Percentiles rank a stretch among this genome's conserved stretches.
These are phyloP conservation scores for Ochropleura plecta DNA, from an alignment of 2,888 invertebrate species.

Conservation along the genomic window DNA sequence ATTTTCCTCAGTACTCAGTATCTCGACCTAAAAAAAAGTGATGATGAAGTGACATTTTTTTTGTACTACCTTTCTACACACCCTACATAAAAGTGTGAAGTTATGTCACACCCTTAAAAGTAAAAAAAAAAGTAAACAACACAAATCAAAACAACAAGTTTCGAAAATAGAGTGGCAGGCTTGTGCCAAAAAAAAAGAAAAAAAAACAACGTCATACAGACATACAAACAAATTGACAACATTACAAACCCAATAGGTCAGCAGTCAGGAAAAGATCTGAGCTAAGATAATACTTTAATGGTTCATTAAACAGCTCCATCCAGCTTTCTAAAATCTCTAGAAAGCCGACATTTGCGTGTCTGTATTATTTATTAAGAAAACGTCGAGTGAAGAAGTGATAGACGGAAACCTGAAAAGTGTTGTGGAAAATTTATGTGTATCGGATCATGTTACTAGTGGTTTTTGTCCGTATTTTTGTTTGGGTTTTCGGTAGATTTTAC, in stretches of 20 bases:
- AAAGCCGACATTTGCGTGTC: conserved; percentile 55
- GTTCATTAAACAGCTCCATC: conserved; percentile 57
- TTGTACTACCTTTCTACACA: too few species aligned
- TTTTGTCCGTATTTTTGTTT: neutral
- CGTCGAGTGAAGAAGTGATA: conserved; percentile 1
- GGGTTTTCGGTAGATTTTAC: neutral
- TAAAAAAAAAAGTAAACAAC: neutral
- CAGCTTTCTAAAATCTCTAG: conserved; percentile 51
- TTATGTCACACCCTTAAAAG: neutral
- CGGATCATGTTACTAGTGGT: neutral
- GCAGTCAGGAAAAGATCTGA: conserved; percentile 49
- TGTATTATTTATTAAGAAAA: conserved; percentile 51
- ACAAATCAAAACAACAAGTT: neutral
- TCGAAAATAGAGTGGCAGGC: too few species aligned
- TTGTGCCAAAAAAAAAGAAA: too few species aligned
- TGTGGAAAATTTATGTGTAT: conserved; percentile 4
- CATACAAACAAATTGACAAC: conserved; percentile 11
- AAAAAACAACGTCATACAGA: neutral
- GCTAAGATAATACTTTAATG: conserved; percentile 62
- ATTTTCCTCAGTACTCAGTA: too few species aligned
- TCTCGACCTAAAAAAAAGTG: too few species aligned
- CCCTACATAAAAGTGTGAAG: neutral
- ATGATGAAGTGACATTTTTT: too few species aligned
- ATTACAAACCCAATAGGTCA: conserved; percentile 17
- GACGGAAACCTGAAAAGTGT: conserved; percentile 18